Evolutionary conservation across 2,888 invertebrate species (phyloP).

Genomic region (Mechanitis messenoides): DNA sequence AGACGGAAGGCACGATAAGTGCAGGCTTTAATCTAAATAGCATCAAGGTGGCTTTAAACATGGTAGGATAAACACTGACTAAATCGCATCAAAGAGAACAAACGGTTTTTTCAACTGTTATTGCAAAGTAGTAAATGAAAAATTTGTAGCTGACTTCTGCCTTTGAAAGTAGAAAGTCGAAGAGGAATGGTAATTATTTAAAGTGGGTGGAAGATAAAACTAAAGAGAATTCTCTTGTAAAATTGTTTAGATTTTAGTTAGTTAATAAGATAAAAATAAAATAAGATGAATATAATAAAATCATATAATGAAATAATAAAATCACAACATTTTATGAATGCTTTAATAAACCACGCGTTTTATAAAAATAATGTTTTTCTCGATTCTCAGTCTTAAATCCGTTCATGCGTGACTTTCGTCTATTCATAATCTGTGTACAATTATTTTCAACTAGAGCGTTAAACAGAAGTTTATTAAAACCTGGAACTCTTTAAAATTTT

Average conservation of each 20-base stretch:
- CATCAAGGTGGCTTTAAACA: conserved; percentile 53
- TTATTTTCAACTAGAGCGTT: not conserved
- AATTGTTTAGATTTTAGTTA: conserved; percentile 1
- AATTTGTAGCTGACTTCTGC: conserved; percentile 21
- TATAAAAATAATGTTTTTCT: conserved; percentile 15
- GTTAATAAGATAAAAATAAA: not conserved
- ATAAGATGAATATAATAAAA: not conserved
- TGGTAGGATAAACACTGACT: conserved; percentile 37
- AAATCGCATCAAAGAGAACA: conserved; percentile 20
- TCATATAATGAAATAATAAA: not conserved
- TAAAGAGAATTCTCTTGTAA: not conserved
- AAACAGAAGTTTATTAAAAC: no score
- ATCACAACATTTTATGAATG: not conserved
- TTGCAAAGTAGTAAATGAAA: conserved; percentile 22
- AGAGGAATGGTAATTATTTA: conserved; percentile 16
- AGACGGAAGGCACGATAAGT: conserved; percentile 66
- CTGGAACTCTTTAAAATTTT: no score
- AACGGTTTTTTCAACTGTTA: conserved; percentile 25
- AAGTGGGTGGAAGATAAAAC: conserved; percentile 8
- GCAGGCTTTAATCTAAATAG: conserved; percentile 68
- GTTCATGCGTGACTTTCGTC: conserved; percentile 18
- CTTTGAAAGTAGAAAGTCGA: conserved; percentile 18
- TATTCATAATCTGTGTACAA: conserved; percentile 9
- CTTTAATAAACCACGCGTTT: not conserved
- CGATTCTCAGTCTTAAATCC: conserved; percentile 17